A percentile compares a stretch with the other conserved stretches of the same genome.
Conservation (phyloP, 2,888 invertebrate genomes). For the Herminia tarsipennalis region DNA sequence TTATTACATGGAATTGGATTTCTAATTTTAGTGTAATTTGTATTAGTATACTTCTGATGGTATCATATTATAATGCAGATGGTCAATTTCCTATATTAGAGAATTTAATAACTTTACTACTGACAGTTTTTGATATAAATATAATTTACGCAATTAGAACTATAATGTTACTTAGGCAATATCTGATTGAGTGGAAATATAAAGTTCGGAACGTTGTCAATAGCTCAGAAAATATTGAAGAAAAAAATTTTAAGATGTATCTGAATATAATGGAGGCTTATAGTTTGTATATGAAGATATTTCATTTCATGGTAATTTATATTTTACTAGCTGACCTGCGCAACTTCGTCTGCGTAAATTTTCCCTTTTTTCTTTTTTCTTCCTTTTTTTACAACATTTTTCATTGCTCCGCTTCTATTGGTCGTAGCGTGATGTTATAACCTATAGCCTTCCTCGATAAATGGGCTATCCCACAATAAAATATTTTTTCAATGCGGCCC, state of each 20-base stretch:
- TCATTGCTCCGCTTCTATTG: no score
- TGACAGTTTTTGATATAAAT: no score
- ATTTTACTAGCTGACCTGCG: slow-evolving; percentile 2
- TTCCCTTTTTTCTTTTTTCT: no score
- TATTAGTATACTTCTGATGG: not conserved
- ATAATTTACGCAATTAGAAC: no score
- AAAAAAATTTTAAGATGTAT: no score
- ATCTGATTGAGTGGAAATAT: not conserved
- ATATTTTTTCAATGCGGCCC: no score
- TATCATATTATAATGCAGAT: not conserved
- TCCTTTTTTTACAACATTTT: no score
- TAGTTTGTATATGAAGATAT: slow-evolving; percentile 2
- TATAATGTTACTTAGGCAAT: slow-evolving; percentile 11
- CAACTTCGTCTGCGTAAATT: no score
- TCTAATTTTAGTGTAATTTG: not conserved
- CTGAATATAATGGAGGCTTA: slow-evolving; percentile 2
- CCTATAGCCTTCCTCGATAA: not conserved
- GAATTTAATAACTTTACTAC: not conserved
- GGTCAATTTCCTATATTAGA: not conserved
- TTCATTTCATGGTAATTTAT: slow-evolving; percentile 4
- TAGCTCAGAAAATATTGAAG: no score
- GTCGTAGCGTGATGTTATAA: no score
- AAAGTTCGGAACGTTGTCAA: not conserved
- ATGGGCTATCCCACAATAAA: not conserved
- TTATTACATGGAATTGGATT: slow-evolving; percentile 6